These are phyloP conservation scores for Zaprionus gabonicus DNA, from an alignment of 1,140 invertebrate species.

Conservation along the genomic window DNA sequence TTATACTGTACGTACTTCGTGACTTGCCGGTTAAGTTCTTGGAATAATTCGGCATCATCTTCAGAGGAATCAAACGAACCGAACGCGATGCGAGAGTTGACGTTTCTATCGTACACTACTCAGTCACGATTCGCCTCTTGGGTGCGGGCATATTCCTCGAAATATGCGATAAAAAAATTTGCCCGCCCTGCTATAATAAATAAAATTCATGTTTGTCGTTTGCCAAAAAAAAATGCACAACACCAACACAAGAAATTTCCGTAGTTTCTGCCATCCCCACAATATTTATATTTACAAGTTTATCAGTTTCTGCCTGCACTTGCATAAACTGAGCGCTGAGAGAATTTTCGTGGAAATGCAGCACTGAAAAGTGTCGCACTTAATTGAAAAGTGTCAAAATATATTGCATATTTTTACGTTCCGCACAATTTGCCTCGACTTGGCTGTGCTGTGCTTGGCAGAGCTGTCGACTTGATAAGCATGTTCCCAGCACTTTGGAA, in stretches of 20 bases:
- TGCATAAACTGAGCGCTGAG: conserved; percentile 37
- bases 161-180: conserved; percentile 52
- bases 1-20: conserved; percentile 1
- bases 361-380: conserved; percentile 34
- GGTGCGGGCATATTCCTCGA: conserved; percentile 44
- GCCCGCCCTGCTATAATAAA: conserved; percentile 39
- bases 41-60: conserved; percentile 23
- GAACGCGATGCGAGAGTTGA: conserved; percentile 4
- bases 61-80: conserved; percentile 6
- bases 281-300: conserved; percentile 15
- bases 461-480: conserved; percentile 57
- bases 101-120: conserved; percentile 30
- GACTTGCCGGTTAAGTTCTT: conserved; percentile 16
- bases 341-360: conserved; percentile 21
- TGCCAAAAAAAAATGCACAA: conserved; percentile 34
- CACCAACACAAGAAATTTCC: not conserved
- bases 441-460: conserved; percentile 4
- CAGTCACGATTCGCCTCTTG: conserved; percentile 54
- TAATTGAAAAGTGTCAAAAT: conserved; percentile 59
- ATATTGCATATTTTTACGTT: conserved; percentile 44
- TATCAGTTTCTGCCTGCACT: conserved; percentile 22
- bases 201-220: conserved; percentile 61
- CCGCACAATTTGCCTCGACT: conserved; percentile 28
- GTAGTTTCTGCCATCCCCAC: conserved; percentile 1
- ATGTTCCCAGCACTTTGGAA: conserved; percentile 30